A percentile compares a stretch with the other conserved stretches of the same genome.
Evolutionary conservation across 2,888 invertebrate genomes (phyloP).

Genomic region (Abrostola tripartita): DNA sequence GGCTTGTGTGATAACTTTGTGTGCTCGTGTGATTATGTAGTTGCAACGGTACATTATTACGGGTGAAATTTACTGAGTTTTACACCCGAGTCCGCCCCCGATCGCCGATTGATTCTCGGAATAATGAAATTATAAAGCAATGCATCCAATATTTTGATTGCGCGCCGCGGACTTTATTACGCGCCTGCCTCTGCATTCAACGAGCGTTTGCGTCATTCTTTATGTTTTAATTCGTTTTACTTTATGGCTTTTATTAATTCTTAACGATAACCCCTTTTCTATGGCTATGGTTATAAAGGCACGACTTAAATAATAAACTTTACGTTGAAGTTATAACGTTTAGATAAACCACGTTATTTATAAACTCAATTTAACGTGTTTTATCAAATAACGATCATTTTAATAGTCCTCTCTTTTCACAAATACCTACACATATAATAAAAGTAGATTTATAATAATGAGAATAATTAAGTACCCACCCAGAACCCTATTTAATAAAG

Average conservation of each 20-base stretch:
- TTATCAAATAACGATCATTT: no score
- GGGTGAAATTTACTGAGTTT: conserved; percentile 66
- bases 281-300: conserved; percentile 24
- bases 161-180: conserved; percentile 57
- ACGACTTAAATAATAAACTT: conserved; percentile 13
- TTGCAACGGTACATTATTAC: conserved; percentile 75
- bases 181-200: conserved; percentile 39
- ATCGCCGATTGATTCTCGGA: conserved; percentile 76
- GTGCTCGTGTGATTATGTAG: conserved; percentile 64
- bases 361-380: no score
- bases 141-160: conserved; percentile 68
- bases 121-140: conserved; percentile 74
- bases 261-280: conserved; percentile 45
- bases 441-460: no score
- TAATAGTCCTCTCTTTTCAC: no score
- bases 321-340: not conserved
- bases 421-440: no score
- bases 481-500: no score
- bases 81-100: conserved; percentile 68
- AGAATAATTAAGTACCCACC: no score
- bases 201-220: conserved; percentile 39
- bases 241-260: conserved; percentile 48
- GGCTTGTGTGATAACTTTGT: conserved; percentile 56
- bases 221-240: conserved; percentile 42
- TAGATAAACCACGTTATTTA: no score